Percentiles rank a stretch among this genome's conserved stretches.
Conservation (phyloP, 2,113 vertebrate species). For the Vulpes vulpes region DNA sequence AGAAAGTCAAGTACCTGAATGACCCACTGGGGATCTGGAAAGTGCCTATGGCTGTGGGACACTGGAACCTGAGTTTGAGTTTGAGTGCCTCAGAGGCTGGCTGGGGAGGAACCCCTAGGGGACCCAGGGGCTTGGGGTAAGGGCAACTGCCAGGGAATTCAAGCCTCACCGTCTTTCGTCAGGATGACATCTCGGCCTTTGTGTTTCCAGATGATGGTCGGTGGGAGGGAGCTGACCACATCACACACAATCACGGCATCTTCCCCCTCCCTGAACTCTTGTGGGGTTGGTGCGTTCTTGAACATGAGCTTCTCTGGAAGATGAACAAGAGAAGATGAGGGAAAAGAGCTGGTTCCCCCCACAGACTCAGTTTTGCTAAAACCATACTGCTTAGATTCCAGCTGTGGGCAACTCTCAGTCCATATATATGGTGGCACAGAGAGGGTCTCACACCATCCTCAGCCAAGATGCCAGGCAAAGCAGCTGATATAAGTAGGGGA, state of each 20-base stretch:
- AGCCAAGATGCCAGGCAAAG: background rate
- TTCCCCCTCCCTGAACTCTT: slow-evolving; percentile 97
- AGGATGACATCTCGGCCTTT: slow-evolving; percentile 94
- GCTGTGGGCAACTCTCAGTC: background rate
- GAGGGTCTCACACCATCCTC: background rate
- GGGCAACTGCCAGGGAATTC: background rate
- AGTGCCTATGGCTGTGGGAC: background rate
- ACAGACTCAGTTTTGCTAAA: background rate
- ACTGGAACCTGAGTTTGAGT: background rate
- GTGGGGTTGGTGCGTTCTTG: slow-evolving; percentile 95
- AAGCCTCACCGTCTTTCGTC: slow-evolving; percentile 95
- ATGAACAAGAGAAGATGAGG: background rate
- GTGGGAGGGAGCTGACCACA: slow-evolving; percentile 94
- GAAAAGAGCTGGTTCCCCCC: background rate
- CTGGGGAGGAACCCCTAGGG: background rate
- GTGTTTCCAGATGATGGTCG: slow-evolving; percentile 96
- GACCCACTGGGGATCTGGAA: background rate
- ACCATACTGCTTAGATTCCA: too few relatives aligned
- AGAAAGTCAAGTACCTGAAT: background rate
- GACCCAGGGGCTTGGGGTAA: background rate
- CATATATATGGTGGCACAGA: background rate
- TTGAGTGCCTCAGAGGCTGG: background rate
- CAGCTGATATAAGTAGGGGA: background rate
- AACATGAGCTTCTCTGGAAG: slow-evolving; percentile 97
- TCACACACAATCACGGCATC: slow-evolving; percentile 95